Evolutionary conservation across 2,888 invertebrate species (phyloP).

Genomic region (Gryllus longicercus): DNA sequence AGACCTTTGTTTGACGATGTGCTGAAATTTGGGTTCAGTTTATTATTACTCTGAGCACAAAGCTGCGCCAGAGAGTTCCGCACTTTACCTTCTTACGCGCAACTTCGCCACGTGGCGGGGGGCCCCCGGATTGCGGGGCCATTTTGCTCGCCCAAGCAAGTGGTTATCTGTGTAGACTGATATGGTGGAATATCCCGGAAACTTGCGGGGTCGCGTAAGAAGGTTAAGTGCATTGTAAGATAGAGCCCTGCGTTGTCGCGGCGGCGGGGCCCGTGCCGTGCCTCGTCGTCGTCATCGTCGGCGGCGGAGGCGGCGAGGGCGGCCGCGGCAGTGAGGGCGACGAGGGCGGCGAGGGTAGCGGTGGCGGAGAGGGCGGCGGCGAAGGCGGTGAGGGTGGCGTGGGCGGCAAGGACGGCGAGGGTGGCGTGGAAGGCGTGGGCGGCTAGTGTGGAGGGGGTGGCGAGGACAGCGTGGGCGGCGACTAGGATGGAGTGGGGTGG

Average conservation of each 20-base stretch:
- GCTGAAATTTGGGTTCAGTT: not conserved
- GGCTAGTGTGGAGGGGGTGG: too few relatives aligned
- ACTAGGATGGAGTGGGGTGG: too few relatives aligned
- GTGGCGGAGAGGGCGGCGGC: too few relatives aligned
- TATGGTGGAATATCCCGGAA: not conserved
- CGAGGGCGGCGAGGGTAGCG: too few relatives aligned
- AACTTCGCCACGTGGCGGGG: not conserved
- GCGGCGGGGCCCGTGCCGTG: not conserved
- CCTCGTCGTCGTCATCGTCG: too few relatives aligned
- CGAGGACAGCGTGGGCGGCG: too few relatives aligned
- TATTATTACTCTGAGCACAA: not conserved
- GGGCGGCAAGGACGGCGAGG: too few relatives aligned
- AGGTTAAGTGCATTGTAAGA: slow-evolving; percentile 17
- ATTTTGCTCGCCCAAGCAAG: not conserved
- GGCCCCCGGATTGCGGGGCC: not conserved
- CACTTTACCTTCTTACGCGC: not conserved
- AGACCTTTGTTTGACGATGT: not conserved
- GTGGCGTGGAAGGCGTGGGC: too few relatives aligned
- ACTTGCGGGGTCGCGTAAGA: slow-evolving; percentile 8
- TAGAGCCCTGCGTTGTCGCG: not conserved
- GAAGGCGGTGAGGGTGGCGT: too few relatives aligned
- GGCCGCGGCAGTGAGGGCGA: too few relatives aligned
- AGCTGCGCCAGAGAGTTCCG: not conserved
- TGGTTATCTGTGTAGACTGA: slow-evolving; percentile 17
- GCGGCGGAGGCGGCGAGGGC: too few relatives aligned